Evolutionary conservation across 2,888 invertebrate species (phyloP), one percentile per base, ranked within the genome.

Genomic region (Mechanitis messenoides): DNA sequence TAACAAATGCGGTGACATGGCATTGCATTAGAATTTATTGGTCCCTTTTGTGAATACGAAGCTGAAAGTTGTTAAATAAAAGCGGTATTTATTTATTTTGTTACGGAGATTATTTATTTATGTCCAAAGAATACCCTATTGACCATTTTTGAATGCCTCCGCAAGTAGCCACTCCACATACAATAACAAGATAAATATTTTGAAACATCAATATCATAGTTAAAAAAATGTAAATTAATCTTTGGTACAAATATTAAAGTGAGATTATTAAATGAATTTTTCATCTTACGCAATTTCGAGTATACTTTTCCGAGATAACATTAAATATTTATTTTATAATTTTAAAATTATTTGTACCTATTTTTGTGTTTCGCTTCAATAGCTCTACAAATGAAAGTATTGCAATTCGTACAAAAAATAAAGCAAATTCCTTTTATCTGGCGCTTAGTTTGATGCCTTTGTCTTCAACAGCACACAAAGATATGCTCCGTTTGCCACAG

Each of bases 21-120:
- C 74, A 80, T 83, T 84, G 79, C 81, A 77, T 74, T 78, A 77
- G 73, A 78, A 90, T 90, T 89, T 90, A 89, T 89, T 85, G 78
- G 74, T 72, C 76, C 76, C 81, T 79, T 81, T 89, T 87, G 85
- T 87, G 71, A 75, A 77, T 75, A 80, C 72, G 73, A 73, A 71
- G 68, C 70, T 70, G 71, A 60, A 57, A 58, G 33, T 62, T 53
- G 56, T 53, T 50, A 31, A 56, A 54, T 76, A 78, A 80, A 80
- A 71, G 74, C 70, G 70, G 74, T 79, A 74, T 80, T 77, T 81
- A 84, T 85, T 85, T 85, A 83, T 82, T 85, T 82, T 77, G 76
- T 75, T 75, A 65, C 68, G 69, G 68, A 72, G 73, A 75, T 77
- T 80, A 80, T 79, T 81, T 80, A 77, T 81, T 79, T 83, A 70